Base-by-base conservation (phyloP, 2,888 invertebrate genomes). In the Cylindroiulus punctatus region DNA sequence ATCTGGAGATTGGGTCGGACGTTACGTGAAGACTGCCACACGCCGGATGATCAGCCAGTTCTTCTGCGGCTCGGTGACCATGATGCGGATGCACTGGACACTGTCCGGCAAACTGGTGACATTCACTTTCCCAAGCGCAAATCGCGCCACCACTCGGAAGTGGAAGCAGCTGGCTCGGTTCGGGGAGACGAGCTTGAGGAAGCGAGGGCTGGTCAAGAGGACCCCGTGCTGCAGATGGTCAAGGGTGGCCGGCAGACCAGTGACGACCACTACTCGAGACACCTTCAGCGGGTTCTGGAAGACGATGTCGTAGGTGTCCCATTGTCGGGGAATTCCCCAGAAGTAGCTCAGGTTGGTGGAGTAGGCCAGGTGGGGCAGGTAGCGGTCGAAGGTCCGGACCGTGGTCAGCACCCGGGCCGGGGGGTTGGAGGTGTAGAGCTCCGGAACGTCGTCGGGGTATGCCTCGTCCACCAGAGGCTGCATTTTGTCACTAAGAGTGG, bases 31-130 rank as follows among this genome's bases (percentile, higher is more conserved):
- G 10, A 91, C 89, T 8, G 91, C 90, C 30, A 91, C 90, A 88
- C 91, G 90, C 85, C 90, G 89, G 3, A 91, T 89, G 42, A 91
- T 90, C 30, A 91, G 88, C 91, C 91, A 91, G n/a, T 89, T 89
- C n/a, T 88, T 88, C 87, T 91, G 91, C 19, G 88, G 88, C 12
- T 89, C 87, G 1, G 89, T 90, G 0, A 91, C 88, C 83, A 88
- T 89, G 14, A 91, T 89, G 85, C 90, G 88, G 32, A 91, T 86
- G 88, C 91, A 91, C 86, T 90, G 90, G 14, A 90, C 89, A 32
- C 89, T 89, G 65, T 88, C 88, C 2, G 88, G 87, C n/a, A 89
- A 87, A 65, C 88, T 88, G 26, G 88, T 87, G 14, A 89, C 88
- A 86, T 90, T 90, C 19, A 90, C 87, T 42, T 87, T 88, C 5